A percentile compares a stretch with the other conserved stretches of the same genome.
Conservation (phyloP, 2,797 vertebrate genomes). For the Chanos chanos region DNA sequence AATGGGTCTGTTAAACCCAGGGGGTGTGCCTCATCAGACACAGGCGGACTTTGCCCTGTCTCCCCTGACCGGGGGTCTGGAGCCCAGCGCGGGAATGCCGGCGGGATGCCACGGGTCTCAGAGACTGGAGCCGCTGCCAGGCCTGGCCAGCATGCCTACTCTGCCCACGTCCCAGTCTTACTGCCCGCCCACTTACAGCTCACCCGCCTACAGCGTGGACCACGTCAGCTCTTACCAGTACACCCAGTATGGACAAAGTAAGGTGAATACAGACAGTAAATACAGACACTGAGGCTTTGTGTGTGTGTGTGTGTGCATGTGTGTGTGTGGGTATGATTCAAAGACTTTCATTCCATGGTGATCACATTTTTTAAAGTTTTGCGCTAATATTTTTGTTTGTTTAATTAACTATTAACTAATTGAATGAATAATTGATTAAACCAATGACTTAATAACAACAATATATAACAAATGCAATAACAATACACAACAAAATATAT, state of each 20-base stretch:
- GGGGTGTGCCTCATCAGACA: conserved; percentile 92
- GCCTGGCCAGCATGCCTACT: conserved; percentile 72
- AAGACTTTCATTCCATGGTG: not conserved
- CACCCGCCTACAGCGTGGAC: conserved; percentile 91
- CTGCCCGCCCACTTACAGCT: conserved; percentile 91
- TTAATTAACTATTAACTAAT: no score
- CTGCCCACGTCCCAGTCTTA: conserved; percentile 92
- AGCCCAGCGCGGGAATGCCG: conserved; percentile 88
- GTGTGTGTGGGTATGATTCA: not conserved
- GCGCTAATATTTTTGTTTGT: no score
- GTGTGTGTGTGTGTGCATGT: not conserved
- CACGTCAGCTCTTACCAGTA: conserved; percentile 96
- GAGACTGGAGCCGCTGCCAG: conserved; percentile 86
- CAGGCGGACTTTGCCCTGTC: conserved; percentile 96
- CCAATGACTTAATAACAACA: no score
- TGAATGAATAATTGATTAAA: no score
- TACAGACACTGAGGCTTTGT: not conserved
- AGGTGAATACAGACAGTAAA: conserved; percentile 67
- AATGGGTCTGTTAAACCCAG: conserved; percentile 95
- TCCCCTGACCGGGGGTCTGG: conserved; percentile 89
- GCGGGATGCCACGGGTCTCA: conserved; percentile 91
- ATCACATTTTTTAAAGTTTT: no score
- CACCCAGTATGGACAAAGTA: conserved; percentile 96
- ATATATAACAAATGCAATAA: no score
- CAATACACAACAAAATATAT: no score